phyloP scores from a whole-genome alignment of 2,888 invertebrate genomes.

The Pseudolycoriella hygida region DNA sequence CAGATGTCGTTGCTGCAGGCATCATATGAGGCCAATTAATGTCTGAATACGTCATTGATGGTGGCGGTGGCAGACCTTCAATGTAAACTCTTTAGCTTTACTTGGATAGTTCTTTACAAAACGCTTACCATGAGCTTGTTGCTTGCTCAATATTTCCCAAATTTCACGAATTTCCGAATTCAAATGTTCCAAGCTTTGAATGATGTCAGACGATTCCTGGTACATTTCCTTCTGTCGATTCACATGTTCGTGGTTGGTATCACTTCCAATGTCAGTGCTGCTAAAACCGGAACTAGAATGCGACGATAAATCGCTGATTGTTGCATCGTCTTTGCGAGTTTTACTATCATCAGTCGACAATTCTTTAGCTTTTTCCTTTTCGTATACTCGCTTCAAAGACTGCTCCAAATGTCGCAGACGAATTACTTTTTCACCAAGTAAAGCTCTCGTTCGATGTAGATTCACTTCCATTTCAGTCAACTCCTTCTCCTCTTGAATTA shows the following conservation, averaged over 20 bases:
- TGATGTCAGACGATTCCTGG: slow-evolving; percentile 49
- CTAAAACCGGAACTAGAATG: slow-evolving; percentile 39
- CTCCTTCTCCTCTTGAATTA: slow-evolving; percentile 57
- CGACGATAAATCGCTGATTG: slow-evolving; percentile 46
- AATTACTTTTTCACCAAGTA: slow-evolving; percentile 69
- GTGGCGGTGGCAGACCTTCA: slow-evolving; percentile 18
- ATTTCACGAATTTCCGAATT: slow-evolving; percentile 54
- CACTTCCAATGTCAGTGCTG: slow-evolving; percentile 46
- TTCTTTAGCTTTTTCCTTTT: slow-evolving; percentile 24
- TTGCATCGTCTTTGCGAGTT: slow-evolving; percentile 36
- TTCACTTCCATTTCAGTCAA: slow-evolving; percentile 71
- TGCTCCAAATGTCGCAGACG: slow-evolving; percentile 62
- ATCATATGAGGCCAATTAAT: slow-evolving; percentile 32
- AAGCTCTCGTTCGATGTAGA: slow-evolving; percentile 58
- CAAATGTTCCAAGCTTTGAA: slow-evolving; percentile 48
- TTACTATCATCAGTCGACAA: slow-evolving; percentile 13
- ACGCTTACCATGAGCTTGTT: slow-evolving; percentile 26
- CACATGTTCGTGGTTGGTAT: slow-evolving; percentile 26
- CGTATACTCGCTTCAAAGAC: slow-evolving; percentile 41
- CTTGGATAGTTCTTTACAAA: background rate
- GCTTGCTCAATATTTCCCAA: slow-evolving; percentile 45
- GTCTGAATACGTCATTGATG: slow-evolving; percentile 35
- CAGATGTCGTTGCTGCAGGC: slow-evolving; percentile 11
- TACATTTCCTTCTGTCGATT: slow-evolving; percentile 28
- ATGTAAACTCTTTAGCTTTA: slow-evolving; percentile 26